phyloP scores from a whole-genome alignment of 2,797 vertebrate species.

The Uromys caudimaculatus region DNA sequence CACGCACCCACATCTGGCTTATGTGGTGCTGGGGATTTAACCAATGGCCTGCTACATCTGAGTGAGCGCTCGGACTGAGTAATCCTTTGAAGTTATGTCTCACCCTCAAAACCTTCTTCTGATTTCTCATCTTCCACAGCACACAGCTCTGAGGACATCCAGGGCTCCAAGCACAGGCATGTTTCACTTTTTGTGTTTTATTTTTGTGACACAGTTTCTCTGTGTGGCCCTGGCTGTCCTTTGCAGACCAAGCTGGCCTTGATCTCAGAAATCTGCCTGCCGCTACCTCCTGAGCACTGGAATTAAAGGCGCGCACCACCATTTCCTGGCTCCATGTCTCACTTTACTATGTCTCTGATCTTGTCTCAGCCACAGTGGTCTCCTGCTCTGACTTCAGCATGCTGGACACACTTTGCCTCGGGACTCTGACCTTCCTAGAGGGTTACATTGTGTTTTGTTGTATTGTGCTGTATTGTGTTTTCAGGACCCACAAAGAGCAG shows the following conservation, averaged over 20 bases:
- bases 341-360: not conserved
- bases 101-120: not conserved
- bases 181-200: not conserved
- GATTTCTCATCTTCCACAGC: not conserved
- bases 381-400: not conserved
- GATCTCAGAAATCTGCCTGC: not conserved
- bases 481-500: not conserved
- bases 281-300: not conserved
- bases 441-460: not conserved
- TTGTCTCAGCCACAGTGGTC: fast-evolving
- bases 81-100: not conserved
- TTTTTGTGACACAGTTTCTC: not conserved
- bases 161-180: not conserved
- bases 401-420: not conserved
- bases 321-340: not conserved
- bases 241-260: not conserved
- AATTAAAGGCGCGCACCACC: not conserved
- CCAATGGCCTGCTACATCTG: not conserved
- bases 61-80: not conserved
- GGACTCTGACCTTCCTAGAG: not conserved
- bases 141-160: not conserved
- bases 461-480: not conserved
- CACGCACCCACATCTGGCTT: too few species aligned
- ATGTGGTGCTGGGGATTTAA: not conserved
- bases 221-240: not conserved